A percentile compares a stretch with the other conserved stretches of the same genome.
These are phyloP conservation scores for Macquaria australasica DNA, from an alignment of 2,113 vertebrate genomes.

Conservation along the genomic window DNA sequence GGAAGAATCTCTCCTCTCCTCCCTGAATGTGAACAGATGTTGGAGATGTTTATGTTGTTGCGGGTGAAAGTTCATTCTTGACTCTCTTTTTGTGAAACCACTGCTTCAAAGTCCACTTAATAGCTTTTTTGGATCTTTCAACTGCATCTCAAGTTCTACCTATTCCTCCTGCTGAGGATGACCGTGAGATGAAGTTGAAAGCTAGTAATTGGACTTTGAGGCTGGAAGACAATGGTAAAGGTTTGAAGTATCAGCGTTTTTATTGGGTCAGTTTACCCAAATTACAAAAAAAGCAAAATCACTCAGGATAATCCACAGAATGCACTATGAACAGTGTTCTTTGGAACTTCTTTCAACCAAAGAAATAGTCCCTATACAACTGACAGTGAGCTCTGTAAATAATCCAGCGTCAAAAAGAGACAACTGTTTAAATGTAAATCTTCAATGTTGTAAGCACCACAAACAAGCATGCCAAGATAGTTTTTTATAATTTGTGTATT, in stretches of 20 bases:
- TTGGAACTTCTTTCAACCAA: not conserved
- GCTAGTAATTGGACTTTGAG: not conserved
- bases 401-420: too few relatives aligned
- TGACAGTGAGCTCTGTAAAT: too few relatives aligned
- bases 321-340: too few relatives aligned
- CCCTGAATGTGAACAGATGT: constrained; percentile 13
- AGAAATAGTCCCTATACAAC: not conserved
- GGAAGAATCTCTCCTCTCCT: constrained; percentile 50
- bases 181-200: not conserved
- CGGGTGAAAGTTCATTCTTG: not conserved
- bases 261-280: not conserved
- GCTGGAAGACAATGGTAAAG: not conserved
- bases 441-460: too few relatives aligned
- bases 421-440: too few relatives aligned
- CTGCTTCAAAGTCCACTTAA: too few relatives aligned
- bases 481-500: too few relatives aligned
- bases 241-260: not conserved
- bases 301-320: too few relatives aligned
- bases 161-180: not conserved
- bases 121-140: not conserved
- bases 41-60: not conserved
- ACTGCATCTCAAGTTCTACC: not conserved
- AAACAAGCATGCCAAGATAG: too few relatives aligned
- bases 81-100: not conserved
- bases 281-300: not conserved